Evolutionary conservation across 2,888 invertebrate genomes (phyloP), one percentile per base, ranked within the genome.

Genomic region (Diaprepes abbreviatus): DNA sequence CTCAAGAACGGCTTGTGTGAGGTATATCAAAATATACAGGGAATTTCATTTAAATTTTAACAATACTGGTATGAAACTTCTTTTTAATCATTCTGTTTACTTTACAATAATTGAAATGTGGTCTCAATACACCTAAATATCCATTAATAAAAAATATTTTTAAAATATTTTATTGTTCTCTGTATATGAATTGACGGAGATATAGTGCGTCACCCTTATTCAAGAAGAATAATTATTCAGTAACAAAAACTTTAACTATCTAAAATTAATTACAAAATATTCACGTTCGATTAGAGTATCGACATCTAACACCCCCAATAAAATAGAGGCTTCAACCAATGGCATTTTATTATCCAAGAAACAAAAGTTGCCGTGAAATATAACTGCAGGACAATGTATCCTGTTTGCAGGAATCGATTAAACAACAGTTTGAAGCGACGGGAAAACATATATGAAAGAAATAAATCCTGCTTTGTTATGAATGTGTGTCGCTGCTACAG

Each of bases 381-480:
- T 28, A 48, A 48, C 24, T 48, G 21, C 24, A 24, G 28, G 24
- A 24, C 12, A 24, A 6, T 48, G 1, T 28, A 28, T 28, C 24
- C 48, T 48, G 24, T 28, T 28, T n/a, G 10, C 48, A 14, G 28
- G 14, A 48, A 48, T 48, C 28, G 48, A 48, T 48, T 48, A 48
- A 48, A 48, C 48, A 48, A 48, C 48, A 48, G 28, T 21, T 10
- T 10, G 28, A 24, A 28, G 14, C 28, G 48, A 28, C 24, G 10
- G 14, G 14, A 48, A 45, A 48, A 48, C 28, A n/a, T 5, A 59
- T 14, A 59, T 45, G 45, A 45, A 45, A 45, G 40, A 59, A 59
- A 59, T 59, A 59, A 59, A 58, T 58, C 16, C 43, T 31, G 36
- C 58, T 58, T 57, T 58, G 58, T 43, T 58, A 17, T 45, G 38